A percentile compares a stretch with the other conserved stretches of the same genome.
phyloP scores from a whole-genome alignment of 2,113 vertebrate genomes.

The Burhinus bistriatus region DNA sequence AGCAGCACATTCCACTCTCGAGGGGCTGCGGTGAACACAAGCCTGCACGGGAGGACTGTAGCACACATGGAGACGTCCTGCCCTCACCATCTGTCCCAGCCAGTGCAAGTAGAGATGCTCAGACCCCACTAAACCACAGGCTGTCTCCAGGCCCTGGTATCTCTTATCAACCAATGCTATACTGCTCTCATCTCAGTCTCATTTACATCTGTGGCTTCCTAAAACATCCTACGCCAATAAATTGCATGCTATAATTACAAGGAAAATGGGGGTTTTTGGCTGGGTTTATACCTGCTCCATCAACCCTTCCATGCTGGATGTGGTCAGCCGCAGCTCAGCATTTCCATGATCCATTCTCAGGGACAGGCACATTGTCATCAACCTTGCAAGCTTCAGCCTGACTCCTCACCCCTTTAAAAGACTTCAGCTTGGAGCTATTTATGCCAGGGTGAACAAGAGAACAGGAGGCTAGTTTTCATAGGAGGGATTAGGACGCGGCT shows the following conservation, averaged over 20 bases:
- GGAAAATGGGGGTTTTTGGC: accelerated
- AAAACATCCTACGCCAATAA: background rate
- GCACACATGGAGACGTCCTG: background rate
- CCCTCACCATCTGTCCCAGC: background rate
- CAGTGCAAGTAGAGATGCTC: background rate
- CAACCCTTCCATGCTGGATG: background rate
- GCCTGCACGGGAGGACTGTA: accelerated
- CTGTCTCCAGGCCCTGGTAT: background rate
- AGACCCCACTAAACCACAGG: accelerated
- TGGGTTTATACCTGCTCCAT: background rate
- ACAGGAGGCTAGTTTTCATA: background rate
- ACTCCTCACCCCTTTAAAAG: background rate
- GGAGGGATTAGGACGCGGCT: background rate
- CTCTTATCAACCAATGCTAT: background rate
- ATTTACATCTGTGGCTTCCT: background rate
- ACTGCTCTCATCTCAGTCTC: background rate
- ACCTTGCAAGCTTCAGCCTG: background rate
- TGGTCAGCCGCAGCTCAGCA: background rate
- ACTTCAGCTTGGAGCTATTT: background rate
- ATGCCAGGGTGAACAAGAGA: background rate
- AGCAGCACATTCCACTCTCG: background rate
- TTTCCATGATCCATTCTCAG: background rate
- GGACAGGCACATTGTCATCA: background rate
- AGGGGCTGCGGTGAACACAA: background rate
- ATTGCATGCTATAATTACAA: background rate